phyloP scores from a whole-genome alignment of 2,888 invertebrate genomes.

The Lycia hirtaria region DNA sequence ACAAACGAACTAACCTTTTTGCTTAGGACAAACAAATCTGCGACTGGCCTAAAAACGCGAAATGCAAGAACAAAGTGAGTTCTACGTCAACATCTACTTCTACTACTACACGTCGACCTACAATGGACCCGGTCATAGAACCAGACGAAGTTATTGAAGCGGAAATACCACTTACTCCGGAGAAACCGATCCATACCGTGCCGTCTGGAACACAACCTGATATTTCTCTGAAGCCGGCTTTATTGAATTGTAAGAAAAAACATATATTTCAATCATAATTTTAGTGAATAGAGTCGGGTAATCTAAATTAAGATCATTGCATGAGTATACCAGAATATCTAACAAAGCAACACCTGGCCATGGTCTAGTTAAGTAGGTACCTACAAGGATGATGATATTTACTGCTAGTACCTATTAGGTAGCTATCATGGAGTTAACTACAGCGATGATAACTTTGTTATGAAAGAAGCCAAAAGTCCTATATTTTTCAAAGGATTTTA shows the following conservation, averaged over 20 bases:
- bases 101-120: constrained; percentile 52
- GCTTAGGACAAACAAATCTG: constrained; percentile 86
- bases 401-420: too few species aligned
- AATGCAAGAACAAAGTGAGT: constrained; percentile 78
- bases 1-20: background rate
- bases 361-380: too few species aligned
- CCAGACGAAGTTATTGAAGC: constrained; percentile 33
- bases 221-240: constrained; percentile 57
- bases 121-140: constrained; percentile 42
- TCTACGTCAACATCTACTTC: constrained; percentile 54
- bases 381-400: too few species aligned
- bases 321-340: too few species aligned
- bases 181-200: constrained; percentile 54
- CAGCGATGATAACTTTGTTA: too few species aligned
- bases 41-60: constrained; percentile 89
- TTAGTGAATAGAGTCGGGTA: too few species aligned
- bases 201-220: constrained; percentile 63
- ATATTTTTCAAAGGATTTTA: too few species aligned
- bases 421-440: too few species aligned
- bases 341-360: too few species aligned
- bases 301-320: too few species aligned
- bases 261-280: too few species aligned
- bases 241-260: constrained; percentile 64
- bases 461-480: too few species aligned
- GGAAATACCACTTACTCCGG: constrained; percentile 34